phyloP scores from a whole-genome alignment of 2,797 vertebrate genomes.

The Uromys caudimaculatus region DNA sequence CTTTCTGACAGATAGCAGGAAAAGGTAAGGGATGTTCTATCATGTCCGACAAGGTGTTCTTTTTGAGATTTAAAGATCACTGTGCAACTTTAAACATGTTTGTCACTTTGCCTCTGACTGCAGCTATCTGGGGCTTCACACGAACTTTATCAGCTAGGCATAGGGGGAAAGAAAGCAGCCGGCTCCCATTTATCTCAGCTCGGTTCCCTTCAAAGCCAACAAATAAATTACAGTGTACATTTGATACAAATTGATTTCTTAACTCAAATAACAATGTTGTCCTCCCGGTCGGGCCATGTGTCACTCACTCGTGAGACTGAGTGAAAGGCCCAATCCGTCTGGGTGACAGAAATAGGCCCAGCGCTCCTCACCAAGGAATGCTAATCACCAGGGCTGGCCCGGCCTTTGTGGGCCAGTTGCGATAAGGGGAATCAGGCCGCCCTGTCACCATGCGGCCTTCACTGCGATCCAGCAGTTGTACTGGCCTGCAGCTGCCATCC shows the following conservation, averaged over 20 bases:
- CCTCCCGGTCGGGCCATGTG: slow-evolving; percentile 99
- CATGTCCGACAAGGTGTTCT: slow-evolving; percentile 99
- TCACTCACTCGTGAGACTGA: slow-evolving; percentile 97
- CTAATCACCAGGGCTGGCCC: slow-evolving; percentile 96
- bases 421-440: slow-evolving; percentile 98
- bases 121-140: slow-evolving; percentile 99
- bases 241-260: slow-evolving; percentile 99
- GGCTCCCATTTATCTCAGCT: slow-evolving; percentile 99
- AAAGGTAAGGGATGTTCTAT: slow-evolving; percentile 99
- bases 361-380: slow-evolving; percentile 95
- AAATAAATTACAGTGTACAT: slow-evolving; percentile 99
- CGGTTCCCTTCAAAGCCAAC: slow-evolving; percentile 99
- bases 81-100: slow-evolving; percentile 99
- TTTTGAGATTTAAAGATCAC: slow-evolving; percentile 99
- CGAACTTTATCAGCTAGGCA: slow-evolving; percentile 98
- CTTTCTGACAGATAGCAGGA: slow-evolving; percentile 97
- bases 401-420: slow-evolving; percentile 96
- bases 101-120: slow-evolving; percentile 98
- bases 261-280: slow-evolving; percentile 99
- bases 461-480: slow-evolving; percentile 90
- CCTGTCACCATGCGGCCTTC: slow-evolving; percentile 93
- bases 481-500: slow-evolving; percentile 90
- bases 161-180: slow-evolving; percentile 90
- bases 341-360: slow-evolving; percentile 97
- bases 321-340: slow-evolving; percentile 99